Base-by-base conservation (phyloP, 2,797 vertebrate genomes). In the Selene dorsalis region DNA sequence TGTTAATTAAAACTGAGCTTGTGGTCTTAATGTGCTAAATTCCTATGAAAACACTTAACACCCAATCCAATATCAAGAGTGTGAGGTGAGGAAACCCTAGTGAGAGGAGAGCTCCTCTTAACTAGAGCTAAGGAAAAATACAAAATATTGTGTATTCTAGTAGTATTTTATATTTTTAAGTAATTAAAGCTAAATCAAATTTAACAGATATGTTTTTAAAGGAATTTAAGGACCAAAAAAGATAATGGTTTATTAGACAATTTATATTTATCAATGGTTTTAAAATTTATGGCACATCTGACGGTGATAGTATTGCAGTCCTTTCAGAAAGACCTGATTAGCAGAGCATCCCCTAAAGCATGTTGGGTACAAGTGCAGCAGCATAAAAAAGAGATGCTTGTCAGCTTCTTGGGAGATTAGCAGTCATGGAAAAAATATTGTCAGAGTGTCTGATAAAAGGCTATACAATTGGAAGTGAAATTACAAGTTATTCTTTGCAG, bases 1-100 rank as follows among this genome's bases (percentile, higher is more conserved):
- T 76, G 82, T 88, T 93, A 92, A 94, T 93, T 93, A 92, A 93
- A 92, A 93, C 79, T 75, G 83, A 93, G 89, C 82, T 71, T 91
- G 79, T 88, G 79, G 79, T 91, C 82, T 91, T 91, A 89, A 92
- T 91, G 87, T 87, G 80, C 82, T 92, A 88, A 91, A 93, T 88
- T 93, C 78, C 72, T 86, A 84, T 84, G 82, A 90, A 93, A 93
- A 92, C 85, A 88, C 80, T 82, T 75, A 75, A 74, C 48, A 73
- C 58, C 39, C 61, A 78, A 68, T 87, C 81, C 67, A 73, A 87
- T 83, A 89, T 84, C 60, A 80, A 39, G 67, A 79, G 38, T 1
- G 16, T 48, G 65, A 35, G 75, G 72, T 4, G 43, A 0, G 18
- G 50, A 14, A 72, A 52, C 30, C 55, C 63, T 45, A 14, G 22